Evolutionary conservation across 2,888 invertebrate genomes (phyloP).

Genomic region (Meandrusa payeni): DNA sequence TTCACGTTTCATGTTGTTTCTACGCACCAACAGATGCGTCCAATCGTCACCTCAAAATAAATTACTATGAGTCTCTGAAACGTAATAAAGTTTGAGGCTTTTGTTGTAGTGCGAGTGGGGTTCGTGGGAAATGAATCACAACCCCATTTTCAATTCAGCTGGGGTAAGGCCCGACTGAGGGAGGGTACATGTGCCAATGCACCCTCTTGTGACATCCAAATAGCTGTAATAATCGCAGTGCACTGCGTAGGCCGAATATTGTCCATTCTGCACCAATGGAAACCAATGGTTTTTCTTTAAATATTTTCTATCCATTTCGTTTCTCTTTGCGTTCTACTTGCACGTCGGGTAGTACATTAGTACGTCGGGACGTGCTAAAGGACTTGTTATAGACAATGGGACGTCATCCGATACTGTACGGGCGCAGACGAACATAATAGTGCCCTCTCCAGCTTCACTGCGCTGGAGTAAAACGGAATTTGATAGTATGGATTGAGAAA

Average conservation of each 20-base stretch:
- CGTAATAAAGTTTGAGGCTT: conserved; percentile 58
- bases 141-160: conserved; percentile 74
- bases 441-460: conserved; percentile 13
- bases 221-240: conserved; percentile 70
- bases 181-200: conserved; percentile 53
- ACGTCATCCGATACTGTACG: conserved; percentile 58
- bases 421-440: conserved; percentile 33
- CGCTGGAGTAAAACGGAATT: not conserved
- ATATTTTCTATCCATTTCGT: conserved; percentile 7
- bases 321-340: conserved; percentile 30
- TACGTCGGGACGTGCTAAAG: conserved; percentile 52
- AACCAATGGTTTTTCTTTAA: conserved; percentile 4
- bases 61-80: conserved; percentile 42
- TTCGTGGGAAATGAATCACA: conserved; percentile 79
- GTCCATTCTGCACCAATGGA: conserved; percentile 24
- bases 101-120: conserved; percentile 53
- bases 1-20: conserved; percentile 16
- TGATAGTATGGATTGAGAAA: too few species aligned
- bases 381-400: conserved; percentile 58
- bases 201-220: conserved; percentile 70
- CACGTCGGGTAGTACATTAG: conserved; percentile 38
- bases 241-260: conserved; percentile 44
- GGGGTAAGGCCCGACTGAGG: conserved; percentile 57
- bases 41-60: conserved; percentile 32
- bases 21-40: conserved; percentile 26